Base-by-base conservation (phyloP, 1,140 invertebrate species). In the Tetragnatha versicolor region DNA sequence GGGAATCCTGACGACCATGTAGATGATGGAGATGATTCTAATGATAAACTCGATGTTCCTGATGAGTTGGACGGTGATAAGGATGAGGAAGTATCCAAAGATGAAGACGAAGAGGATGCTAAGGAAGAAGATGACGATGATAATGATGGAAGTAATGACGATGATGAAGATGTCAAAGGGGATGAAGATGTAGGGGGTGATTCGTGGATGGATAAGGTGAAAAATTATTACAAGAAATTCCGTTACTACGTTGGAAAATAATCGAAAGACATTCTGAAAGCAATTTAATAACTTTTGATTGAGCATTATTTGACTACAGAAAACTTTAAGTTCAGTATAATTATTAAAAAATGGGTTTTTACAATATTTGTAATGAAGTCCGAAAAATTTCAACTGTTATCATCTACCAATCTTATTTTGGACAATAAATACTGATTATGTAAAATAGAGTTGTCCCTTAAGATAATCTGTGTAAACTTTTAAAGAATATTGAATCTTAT, bases 151-250 rank as follows among this genome's bases (percentile, higher is more conserved):
- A 4, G 7, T 0, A 29, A 27, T 2, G 20, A 66, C 20, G 63
- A 45, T 1, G 25, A 29, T 45, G 42, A 42, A 12, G 63, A 66
- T 7, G 25, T 17, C 9, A 33, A 47, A 31, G 25, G 47, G 10
- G 63, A 45, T 42, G 10, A 33, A 63, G 29, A 35, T 17, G 35
- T 35, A n/a, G 42, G 17, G 1, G 29, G 31, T 14, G 35, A 66
- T n/a, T n/a, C n/a, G n/a, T 63, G 60, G 60, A 37, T 29, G 3
- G 29, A 63, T n/a, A 63, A 35, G 39, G 31, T 63, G 2, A 63
- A 37, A 47, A 47, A 47, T 47, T 47, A 47, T 20, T 2, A 17
- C 2, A 47, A 47, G 42, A 47, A 47, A 47, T 17, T 17, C 12
- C 20, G n/a, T n/a, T n/a, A n/a, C n/a, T n/a, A n/a, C n/a, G n/a